phyloP scores from a whole-genome alignment of 2,888 invertebrate species.

The Phytoseiulus persimilis region DNA sequence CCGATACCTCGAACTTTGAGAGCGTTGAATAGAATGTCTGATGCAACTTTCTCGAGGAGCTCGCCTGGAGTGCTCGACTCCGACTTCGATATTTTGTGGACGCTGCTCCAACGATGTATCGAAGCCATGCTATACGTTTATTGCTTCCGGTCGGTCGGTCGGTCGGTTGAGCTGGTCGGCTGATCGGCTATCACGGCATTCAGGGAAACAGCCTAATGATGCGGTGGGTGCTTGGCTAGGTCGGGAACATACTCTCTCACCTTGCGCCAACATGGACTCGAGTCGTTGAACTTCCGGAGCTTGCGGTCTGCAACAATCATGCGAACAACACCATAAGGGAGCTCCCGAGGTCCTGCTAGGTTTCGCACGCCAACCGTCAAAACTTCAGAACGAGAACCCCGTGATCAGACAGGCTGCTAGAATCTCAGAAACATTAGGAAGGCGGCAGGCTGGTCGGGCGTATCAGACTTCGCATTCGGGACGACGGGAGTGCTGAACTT shows the following conservation, averaged over 20 bases:
- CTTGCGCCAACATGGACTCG: not conserved
- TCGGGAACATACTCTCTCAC: not conserved
- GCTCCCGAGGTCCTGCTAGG: not conserved
- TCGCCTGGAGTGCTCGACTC: not conserved
- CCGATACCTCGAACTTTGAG: no score
- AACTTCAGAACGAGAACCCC: no score
- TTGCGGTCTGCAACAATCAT: not conserved
- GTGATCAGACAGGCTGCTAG: no score
- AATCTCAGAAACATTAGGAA: no score
- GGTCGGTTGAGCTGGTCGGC: not conserved
- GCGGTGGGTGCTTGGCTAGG: not conserved
- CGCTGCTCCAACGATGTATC: not conserved
- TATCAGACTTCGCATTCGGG: no score
- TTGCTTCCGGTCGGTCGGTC: not conserved
- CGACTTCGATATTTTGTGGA: not conserved
- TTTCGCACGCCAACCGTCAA: no score
- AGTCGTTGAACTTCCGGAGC: not conserved
- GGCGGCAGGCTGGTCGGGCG: no score
- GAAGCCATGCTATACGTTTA: not conserved
- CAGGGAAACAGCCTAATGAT: not conserved
- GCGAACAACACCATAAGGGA: not conserved
- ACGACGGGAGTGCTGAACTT: no score
- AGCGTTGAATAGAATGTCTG: no score
- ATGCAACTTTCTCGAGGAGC: not conserved
- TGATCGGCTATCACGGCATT: not conserved